Base-by-base conservation (phyloP, 2,113 vertebrate genomes). In the Brachyhypopomus occidentalis region DNA sequence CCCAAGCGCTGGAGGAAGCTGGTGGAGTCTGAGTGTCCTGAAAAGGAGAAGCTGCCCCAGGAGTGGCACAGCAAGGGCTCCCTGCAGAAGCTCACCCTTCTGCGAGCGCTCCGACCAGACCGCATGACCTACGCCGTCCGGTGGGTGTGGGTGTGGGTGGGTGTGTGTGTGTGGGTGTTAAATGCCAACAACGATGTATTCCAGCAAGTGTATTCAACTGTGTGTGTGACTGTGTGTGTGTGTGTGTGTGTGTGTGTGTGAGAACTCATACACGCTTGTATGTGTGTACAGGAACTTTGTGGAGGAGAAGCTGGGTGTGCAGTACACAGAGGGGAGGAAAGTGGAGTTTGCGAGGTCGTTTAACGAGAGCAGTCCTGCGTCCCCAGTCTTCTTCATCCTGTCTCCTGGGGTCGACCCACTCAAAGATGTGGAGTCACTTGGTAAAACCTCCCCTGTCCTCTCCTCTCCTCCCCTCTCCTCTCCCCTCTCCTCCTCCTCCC, bases 11-110 rank as follows among this genome's bases (percentile, higher is more conserved):
- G 92, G 94, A 90, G 87, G 88, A 95, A 95, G 88, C 58, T 88
- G 22, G 91, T 92, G 58, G 88, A 92, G 88, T 92, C 94, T 0
- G 91, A 94, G 86, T 92, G 86, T 91, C 91, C 93, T 1, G 92
- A 95, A 88, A 93, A 93, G 84, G 88, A 95, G 82, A 94, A 83
- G 79, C 92, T 94, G 70, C 91, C 90, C 34, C 92, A 93, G 86
- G 93, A 92, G 72, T 92, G 91, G 92, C 94, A 95, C 85, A 89
- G 83, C 48, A 92, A 93, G 87, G 92, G 86, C 81, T 94, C 88
- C 27, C 89, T 93, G 41, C 92, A 95, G 85, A 95, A 93, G 55
- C 92, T 91, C 20, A 87, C 92, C 88, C 91, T 94, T 79, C 92
- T 90, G 90, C 90, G 91, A 81, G 92, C 92, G 5, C 84, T 93